Base-by-base conservation (phyloP, 2,113 vertebrate genomes). In the Solea senegalensis region DNA sequence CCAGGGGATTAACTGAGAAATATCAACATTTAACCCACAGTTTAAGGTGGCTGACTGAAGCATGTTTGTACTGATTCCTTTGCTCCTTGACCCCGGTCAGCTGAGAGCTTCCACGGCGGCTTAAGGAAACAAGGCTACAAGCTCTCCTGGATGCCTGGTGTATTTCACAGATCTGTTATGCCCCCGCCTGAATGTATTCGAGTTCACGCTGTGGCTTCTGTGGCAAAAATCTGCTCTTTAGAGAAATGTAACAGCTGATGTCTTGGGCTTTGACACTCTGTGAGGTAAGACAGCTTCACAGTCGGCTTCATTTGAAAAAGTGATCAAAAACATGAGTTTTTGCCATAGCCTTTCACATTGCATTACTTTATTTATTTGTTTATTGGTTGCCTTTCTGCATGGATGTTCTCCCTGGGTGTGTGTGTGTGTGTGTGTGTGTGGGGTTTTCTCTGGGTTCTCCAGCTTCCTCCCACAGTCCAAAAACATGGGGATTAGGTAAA, bases 201-300 rank as follows among this genome's bases (percentile, higher is more conserved):
- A 39, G 40, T 65, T 65, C 44, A 7, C 16, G 48, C 40, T 21
- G 49, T 65, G 41, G 75, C 57, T 9, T 5, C 39, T 65, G 60
- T 27, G 51, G 54, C 63, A 21, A 76, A 72, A 48, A 54, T 21
- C 21, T 21, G 21, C 21, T 21, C 21, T 21, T 55, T 39, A 69
- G 50, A 66, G 65, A 9, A 74, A 66, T 65, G 59, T 50, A 44
- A 48, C 53, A 43, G 54, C 50, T 72, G 5, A 80, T 55, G 9
- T 13, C 50, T 21, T 41, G 21, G 49, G 49, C 43, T 67, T 21
- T 43, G 57, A 63, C 5, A 39, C 50, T 46, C 41, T 44, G 26
- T 61, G 69, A 84, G 90, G 91, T 92, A 82, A 84, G 79, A 54
- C 16, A 10, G 9, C 57, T 73, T 5, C n/a, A 44, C n/a, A 27